Base-by-base conservation (phyloP, 2,888 invertebrate species). In the Galerucella nymphaeae region DNA sequence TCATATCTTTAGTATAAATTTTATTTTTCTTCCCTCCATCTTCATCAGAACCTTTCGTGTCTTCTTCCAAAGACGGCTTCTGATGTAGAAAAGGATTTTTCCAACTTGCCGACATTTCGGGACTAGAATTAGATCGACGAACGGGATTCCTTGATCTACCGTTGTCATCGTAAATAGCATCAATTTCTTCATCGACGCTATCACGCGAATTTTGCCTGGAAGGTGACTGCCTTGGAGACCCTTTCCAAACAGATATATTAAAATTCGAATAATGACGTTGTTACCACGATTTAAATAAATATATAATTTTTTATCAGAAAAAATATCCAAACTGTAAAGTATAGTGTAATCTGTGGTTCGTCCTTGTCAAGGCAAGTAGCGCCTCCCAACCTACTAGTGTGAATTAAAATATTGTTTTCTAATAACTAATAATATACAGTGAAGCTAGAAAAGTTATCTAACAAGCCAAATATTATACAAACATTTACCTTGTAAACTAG, bases 51-150 rank as follows among this genome's bases (percentile, higher is more conserved):
- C 63, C 80, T 72, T 76, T 82, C 69, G 45, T 77, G 58, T 77
- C 80, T 62, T 83, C 83, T 38, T 82, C 84, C n/a, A 79, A 62
- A 76, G 75, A 74, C 67, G 82, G 75, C 82, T 89, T 88, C 82
- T 89, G 88, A 77, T 86, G 87, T 62, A 91, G 84, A 80, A 92
- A 91, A 75, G 92, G 91, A 85, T 91, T 91, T 78, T 94, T 93
- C 94, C 94, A 95, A 83, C 93, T 78, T n/a, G 94, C 93, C 74
- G 94, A 94, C 96, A 96, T 96, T 88, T 96, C 96, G 1, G 96
- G 96, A 80, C 96, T 96, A 66, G 96, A 96, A 89, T 96, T 96
- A 58, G 95, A 95, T 75, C 96, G 90, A 1, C 95, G 90, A 72
- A 96, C 96, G 10, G 95, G 95, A 88, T 95, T 95, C 13, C 95